These are phyloP conservation scores for Pristionchus japonicus DNA, from an alignment of 2,888 invertebrate species.

Conservation along the genomic window DNA sequence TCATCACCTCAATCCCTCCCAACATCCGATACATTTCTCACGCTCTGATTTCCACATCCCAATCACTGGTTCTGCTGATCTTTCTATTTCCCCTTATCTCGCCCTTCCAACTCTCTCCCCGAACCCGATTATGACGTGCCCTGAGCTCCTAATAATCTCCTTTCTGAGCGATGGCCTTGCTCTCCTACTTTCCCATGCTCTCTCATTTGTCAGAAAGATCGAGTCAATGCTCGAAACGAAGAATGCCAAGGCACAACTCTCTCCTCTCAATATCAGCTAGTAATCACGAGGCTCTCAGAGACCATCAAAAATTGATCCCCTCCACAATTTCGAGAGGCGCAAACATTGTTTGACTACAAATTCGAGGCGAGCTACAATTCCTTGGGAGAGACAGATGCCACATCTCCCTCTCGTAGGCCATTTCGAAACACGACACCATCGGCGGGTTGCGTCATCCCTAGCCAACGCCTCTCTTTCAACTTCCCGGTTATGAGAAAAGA, in stretches of 20 bases:
- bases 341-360: background rate
- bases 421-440: background rate
- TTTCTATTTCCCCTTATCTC: background rate
- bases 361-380: background rate
- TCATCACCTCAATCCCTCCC: too few species aligned
- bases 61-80: background rate
- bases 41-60: background rate
- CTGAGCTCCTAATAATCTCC: too few species aligned
- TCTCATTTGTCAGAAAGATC: background rate
- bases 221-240: background rate
- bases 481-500: too few species aligned
- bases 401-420: background rate
- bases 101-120: background rate
- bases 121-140: background rate
- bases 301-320: conserved; percentile 18
- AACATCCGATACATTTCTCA: background rate
- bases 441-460: background rate
- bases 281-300: conserved; percentile 4
- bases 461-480: background rate
- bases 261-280: background rate
- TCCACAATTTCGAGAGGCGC: background rate
- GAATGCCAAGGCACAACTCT: background rate
- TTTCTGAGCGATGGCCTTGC: background rate
- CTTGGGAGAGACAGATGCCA: background rate
- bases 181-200: background rate